Conservation (phyloP, 1,140 invertebrate genomes). For the Neodiprion pinetum region DNA sequence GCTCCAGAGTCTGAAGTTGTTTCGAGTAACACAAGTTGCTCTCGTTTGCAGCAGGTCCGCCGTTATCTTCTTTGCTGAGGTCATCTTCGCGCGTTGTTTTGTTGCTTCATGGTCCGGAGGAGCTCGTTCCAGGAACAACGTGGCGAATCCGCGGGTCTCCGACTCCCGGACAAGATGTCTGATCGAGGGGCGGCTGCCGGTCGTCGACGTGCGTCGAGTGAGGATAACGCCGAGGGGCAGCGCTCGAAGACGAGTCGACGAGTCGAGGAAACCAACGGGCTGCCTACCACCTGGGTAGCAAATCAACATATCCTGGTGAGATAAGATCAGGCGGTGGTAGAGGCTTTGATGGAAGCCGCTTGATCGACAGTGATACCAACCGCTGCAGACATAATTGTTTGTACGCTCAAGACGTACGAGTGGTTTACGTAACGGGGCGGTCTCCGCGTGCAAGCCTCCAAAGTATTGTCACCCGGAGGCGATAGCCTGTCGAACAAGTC, state of each 20-base stretch:
- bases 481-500: no score
- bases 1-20: no score
- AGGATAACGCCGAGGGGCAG: neutral
- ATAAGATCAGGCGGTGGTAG: neutral
- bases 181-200: neutral
- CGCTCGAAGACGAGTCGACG: no score
- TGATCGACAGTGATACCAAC: constrained; percentile 7
- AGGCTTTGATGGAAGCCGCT: neutral
- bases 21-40: constrained; percentile 28
- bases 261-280: neutral
- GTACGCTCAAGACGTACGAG: neutral
- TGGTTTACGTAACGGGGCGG: neutral
- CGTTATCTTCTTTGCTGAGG: constrained; percentile 35
- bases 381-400: constrained; percentile 4
- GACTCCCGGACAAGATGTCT: neutral
- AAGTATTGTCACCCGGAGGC: neutral
- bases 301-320: constrained; percentile 5
- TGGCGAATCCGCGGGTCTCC: constrained; percentile 41
- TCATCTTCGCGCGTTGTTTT: constrained; percentile 36
- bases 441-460: neutral
- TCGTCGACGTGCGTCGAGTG: neutral
- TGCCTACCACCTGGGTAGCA: neutral
- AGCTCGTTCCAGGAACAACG: constrained; percentile 41
- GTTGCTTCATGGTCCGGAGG: constrained; percentile 23
- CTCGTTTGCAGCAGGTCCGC: constrained; percentile 32